These are phyloP conservation scores for Brienomyrus brachyistius DNA, from an alignment of 2,113 vertebrate genomes.

Conservation along the genomic window DNA sequence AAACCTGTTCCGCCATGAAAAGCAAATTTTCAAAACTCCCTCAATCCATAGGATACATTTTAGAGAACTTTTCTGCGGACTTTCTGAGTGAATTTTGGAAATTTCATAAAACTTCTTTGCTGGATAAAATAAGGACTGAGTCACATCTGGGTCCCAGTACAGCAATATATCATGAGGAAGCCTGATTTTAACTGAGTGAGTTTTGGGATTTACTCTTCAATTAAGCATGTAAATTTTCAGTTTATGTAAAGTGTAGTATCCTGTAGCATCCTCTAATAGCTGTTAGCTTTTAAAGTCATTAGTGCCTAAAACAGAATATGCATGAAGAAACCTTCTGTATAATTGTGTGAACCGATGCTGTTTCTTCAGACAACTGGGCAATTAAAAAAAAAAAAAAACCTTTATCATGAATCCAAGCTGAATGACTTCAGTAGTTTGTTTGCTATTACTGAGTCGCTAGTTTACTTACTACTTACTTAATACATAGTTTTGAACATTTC, in stretches of 20 bases:
- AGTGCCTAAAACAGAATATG: background rate
- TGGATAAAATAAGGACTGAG: too few species aligned
- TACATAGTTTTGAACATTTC: too few species aligned
- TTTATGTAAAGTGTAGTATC: background rate
- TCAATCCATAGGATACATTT: background rate
- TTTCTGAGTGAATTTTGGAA: background rate
- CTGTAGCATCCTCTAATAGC: background rate
- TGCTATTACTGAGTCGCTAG: too few species aligned
- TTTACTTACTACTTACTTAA: too few species aligned
- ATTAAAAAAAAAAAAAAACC: background rate
- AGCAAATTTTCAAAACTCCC: background rate
- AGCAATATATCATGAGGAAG: too few species aligned
- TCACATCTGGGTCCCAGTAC: too few species aligned
- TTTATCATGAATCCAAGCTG: too few species aligned
- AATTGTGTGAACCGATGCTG: background rate
- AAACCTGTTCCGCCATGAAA: background rate
- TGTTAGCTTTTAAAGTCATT: background rate
- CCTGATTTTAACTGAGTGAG: background rate
- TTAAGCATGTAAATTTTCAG: background rate
- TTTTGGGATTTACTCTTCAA: background rate
- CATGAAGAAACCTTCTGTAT: background rate
- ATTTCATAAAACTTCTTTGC: background rate
- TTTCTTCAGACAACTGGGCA: background rate
- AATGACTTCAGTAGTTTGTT: too few species aligned
- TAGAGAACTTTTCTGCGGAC: background rate